Percentiles rank a stretch among this genome's conserved stretches.
Conservation (phyloP, 2,797 vertebrate genomes). For the Threskiornis aethiopicus region DNA sequence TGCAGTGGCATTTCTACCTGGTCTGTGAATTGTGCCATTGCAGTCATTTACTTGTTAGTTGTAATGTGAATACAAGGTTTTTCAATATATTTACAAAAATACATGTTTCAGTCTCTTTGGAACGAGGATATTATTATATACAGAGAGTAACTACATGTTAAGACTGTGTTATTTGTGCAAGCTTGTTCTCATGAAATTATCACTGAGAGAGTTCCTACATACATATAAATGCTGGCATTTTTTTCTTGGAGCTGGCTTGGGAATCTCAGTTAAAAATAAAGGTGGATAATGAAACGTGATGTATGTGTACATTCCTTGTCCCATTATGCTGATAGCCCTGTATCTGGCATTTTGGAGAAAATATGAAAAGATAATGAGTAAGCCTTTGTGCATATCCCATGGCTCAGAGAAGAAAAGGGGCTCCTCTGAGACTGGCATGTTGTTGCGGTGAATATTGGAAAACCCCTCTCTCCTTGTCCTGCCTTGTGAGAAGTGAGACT, state of each 20-base stretch:
- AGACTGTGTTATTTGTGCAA: not conserved
- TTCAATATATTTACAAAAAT: constrained; percentile 7
- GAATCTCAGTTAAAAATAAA: constrained; percentile 23
- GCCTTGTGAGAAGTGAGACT: constrained; percentile 36
- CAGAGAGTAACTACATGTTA: not conserved
- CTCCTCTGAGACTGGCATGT: not conserved
- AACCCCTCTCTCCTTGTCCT: not conserved
- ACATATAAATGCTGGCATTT: not conserved
- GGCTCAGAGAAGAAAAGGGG: not conserved
- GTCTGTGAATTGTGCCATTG: not conserved
- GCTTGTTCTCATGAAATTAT: constrained; percentile 3
- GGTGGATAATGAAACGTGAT: not conserved
- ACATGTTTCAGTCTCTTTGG: not conserved
- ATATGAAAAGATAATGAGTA: constrained; percentile 24
- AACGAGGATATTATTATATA: not conserved
- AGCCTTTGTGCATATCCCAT: not conserved
- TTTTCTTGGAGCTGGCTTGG: constrained; percentile 6
- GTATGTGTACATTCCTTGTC: not conserved
- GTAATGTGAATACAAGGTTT: not conserved
- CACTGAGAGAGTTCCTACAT: not conserved
- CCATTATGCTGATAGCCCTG: not conserved
- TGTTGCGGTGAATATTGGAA: not conserved
- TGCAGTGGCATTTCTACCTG: not conserved
- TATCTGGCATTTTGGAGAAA: constrained; percentile 18
- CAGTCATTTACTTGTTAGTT: not conserved